Percentiles rank a stretch among this genome's conserved stretches.
Conservation (phyloP, 1,140 invertebrate species). For the Hycleus phaleratus region DNA sequence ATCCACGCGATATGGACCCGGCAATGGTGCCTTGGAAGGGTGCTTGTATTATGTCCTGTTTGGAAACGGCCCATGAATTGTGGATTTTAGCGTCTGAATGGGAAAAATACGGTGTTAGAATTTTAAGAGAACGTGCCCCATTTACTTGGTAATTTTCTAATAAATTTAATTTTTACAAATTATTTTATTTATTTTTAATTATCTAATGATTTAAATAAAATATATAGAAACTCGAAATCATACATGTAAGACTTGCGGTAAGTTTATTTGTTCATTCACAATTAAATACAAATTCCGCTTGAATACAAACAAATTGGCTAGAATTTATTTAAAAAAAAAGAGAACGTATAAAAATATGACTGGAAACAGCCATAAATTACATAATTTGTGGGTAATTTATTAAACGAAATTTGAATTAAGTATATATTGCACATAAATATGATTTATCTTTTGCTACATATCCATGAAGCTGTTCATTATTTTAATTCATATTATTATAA, state of each 20-base stretch:
- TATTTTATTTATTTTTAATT: not conserved
- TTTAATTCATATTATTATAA: constrained; percentile 23
- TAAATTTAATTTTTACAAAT: not conserved
- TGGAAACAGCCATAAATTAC: constrained; percentile 6
- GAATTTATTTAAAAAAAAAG: constrained; percentile 8
- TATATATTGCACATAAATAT: constrained; percentile 39
- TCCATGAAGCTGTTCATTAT: constrained; percentile 27
- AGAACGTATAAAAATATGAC: constrained; percentile 5
- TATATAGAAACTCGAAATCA: no score
- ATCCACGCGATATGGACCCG: constrained; percentile 84
- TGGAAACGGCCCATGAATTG: constrained; percentile 87
- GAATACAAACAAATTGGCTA: constrained; percentile 1
- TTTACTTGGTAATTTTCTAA: constrained; percentile 62
- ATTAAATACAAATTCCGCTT: not conserved
- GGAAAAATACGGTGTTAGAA: constrained; percentile 74
- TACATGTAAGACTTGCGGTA: no score
- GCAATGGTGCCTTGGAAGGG: constrained; percentile 89
- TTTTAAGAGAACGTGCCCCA: constrained; percentile 78
- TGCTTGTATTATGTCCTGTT: constrained; percentile 82
- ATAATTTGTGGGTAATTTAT: constrained; percentile 13
- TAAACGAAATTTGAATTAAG: constrained; percentile 25
- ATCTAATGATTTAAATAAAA: no score
- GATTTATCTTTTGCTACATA: constrained; percentile 28
- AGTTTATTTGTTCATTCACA: no score
- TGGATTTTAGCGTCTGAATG: constrained; percentile 86